A percentile compares a stretch with the other conserved stretches of the same genome.
Evolutionary conservation across 2,888 invertebrate species (phyloP).

Genomic region (Mesorhabditis belari): DNA sequence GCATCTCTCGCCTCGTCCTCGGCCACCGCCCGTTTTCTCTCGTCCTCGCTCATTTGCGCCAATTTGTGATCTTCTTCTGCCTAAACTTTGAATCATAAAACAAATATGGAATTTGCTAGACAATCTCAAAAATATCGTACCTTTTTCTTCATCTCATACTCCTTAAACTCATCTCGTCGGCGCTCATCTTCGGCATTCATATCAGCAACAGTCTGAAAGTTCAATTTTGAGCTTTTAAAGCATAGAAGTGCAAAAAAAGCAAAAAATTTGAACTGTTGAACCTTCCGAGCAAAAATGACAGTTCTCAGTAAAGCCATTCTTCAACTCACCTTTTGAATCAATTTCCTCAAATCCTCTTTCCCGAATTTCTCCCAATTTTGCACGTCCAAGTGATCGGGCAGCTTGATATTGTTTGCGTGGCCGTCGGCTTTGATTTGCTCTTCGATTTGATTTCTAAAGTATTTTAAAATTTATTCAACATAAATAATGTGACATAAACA

Average conservation of each 20-base stretch:
- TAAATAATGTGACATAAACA: too few species aligned
- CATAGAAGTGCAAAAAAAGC: not conserved
- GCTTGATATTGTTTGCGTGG: constrained; percentile 43
- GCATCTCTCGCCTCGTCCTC: constrained; percentile 34
- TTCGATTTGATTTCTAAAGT: not conserved
- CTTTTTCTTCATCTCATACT: constrained; percentile 93
- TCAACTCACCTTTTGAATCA: constrained; percentile 64
- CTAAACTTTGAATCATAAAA: constrained; percentile 3
- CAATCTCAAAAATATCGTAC: too few species aligned
- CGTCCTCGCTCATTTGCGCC: constrained; percentile 54
- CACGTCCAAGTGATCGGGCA: constrained; percentile 72
- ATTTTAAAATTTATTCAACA: too few species aligned
- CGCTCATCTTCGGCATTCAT: constrained; percentile 73
- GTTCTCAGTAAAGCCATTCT: too few species aligned
- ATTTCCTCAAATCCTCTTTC: constrained; percentile 80
- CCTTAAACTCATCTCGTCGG: constrained; percentile 79
- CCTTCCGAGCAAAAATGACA: too few species aligned
- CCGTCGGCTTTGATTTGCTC: constrained; percentile 28
- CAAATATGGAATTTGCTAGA: too few species aligned
- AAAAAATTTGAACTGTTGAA: not conserved
- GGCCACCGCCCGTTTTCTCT: constrained; percentile 61
- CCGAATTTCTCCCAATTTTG: constrained; percentile 77
- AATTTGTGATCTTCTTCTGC: constrained; percentile 45
- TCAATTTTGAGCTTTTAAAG: constrained; percentile 3
- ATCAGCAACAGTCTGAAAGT: constrained; percentile 64